phyloP scores from a whole-genome alignment of 2,797 vertebrate genomes.

The Sebastes variabilis region DNA sequence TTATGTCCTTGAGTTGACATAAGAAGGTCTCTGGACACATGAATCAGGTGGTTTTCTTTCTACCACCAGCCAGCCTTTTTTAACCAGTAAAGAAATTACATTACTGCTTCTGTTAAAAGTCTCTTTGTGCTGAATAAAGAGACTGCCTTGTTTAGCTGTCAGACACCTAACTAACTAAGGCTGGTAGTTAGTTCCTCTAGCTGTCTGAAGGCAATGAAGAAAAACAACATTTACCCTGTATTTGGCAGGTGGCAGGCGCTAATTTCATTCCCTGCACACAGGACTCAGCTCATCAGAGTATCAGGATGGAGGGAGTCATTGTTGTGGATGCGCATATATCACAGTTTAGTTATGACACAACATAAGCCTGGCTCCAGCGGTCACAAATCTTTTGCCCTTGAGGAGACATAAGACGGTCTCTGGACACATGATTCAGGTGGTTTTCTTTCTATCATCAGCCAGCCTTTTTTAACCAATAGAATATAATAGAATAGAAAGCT shows the following conservation, averaged over 20 bases:
- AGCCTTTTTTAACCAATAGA: not conserved
- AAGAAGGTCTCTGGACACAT: not conserved
- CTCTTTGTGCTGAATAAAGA: not conserved
- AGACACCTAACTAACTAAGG: not conserved
- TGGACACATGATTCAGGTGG: too few species aligned
- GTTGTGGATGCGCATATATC: not conserved
- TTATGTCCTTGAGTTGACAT: constrained; percentile 33
- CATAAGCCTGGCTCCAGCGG: not conserved
- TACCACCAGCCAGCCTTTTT: not conserved
- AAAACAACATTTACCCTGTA: not conserved
- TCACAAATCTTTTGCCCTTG: constrained; percentile 32
- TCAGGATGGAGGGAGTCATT: too few species aligned
- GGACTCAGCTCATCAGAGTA: not conserved
- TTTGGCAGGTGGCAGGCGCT: too few species aligned
- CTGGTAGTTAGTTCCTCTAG: not conserved
- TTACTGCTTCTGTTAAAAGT: not conserved
- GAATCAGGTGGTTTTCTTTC: not conserved
- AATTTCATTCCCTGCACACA: not conserved
- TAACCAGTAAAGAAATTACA: not conserved
- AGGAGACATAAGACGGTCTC: not conserved
- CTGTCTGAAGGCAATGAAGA: not conserved
- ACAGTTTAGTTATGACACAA: not conserved
- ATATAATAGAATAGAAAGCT: too few species aligned
- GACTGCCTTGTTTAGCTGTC: constrained; percentile 3
- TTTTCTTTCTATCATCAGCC: not conserved